Evolutionary conservation across 2,888 invertebrate species (phyloP), one percentile per base, ranked within the genome.

Genomic region (Pheosia tremula): DNA sequence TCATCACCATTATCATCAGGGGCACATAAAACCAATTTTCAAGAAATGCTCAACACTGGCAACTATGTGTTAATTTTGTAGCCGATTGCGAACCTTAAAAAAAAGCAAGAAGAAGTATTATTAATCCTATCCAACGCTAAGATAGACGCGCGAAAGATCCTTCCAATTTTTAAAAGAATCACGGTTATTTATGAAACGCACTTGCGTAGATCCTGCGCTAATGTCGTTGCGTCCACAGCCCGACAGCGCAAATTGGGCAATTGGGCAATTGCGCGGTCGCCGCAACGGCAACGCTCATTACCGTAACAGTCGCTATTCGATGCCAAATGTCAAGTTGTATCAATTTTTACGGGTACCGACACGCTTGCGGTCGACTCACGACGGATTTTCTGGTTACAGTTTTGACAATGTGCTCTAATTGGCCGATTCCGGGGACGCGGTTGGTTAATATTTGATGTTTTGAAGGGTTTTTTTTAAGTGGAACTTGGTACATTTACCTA

Each of bases 341-440:
- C 73, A 73, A 62, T 78, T 75, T 75, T 75, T 70, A 72, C 67
- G 67, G 58, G 61, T 61, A 61, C 61, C 64, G 68, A 70, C 43
- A 45, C 56, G 57, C 66, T 66, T 75, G 75, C 57, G 75, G 75
- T 78, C 36, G 45, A 11, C 8, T 5, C 63, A 7, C 36, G 59
- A 58, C 67, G 75, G 78, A 75, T 75, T 75, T 63, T 58, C 63
- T 69, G 72, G 37, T 58, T 49, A 61, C 59, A 72, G 67, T 75
- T 81, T 80, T 78, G 81, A 89, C 90, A 91, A 90, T 91, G 82
- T 91, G 91, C 81, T 88, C 81, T 91, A 79, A 79, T 79, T 75
- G 77, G 58, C 6, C 11, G 68, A 65, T 78, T 78, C 79, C 77
- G 72, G 73, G 60, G 67, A 66, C 56, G 60, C 66, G 64, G 56